Conservation (phyloP, 1,140 invertebrate genomes). For the Zaprionus tsacasi region DNA sequence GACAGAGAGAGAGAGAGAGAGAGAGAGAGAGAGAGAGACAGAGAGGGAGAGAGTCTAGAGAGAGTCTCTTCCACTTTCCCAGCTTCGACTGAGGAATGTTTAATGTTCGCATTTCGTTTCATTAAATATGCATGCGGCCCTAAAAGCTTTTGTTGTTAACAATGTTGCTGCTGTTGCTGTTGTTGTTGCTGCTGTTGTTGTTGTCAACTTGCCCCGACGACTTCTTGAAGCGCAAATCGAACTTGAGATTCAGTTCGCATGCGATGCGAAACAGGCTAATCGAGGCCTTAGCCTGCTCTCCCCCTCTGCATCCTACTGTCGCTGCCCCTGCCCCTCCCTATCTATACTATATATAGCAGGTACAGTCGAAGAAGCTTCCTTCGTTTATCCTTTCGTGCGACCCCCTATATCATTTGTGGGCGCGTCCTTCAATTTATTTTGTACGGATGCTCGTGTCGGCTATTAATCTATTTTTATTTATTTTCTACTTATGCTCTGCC, state of each 20-base stretch:
- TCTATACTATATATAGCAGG: neutral
- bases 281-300: neutral
- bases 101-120: conserved; percentile 80
- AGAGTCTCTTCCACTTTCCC: neutral
- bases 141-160: conserved; percentile 73
- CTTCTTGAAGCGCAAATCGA: conserved; percentile 24
- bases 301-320: no score
- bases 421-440: conserved; percentile 60
- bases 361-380: neutral
- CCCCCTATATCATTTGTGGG: conserved; percentile 44
- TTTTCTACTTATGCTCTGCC: conserved; percentile 67
- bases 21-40: conserved; percentile 17
- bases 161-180: conserved; percentile 8
- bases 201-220: conserved; percentile 32
- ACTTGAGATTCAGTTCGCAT: conserved; percentile 27
- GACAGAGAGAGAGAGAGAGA: conserved; percentile 41
- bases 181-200: conserved; percentile 28
- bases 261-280: conserved; percentile 15
- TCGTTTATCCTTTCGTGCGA: conserved; percentile 25
- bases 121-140: conserved; percentile 80
- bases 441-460: conserved; percentile 48
- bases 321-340: neutral
- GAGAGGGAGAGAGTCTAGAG: conserved; percentile 2
- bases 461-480: conserved; percentile 79
- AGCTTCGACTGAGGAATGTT: conserved; percentile 53